Evolutionary conservation across 1,140 invertebrate species (phyloP), one percentile per base, ranked within the genome.

Genomic region (Danaus plexippus): DNA sequence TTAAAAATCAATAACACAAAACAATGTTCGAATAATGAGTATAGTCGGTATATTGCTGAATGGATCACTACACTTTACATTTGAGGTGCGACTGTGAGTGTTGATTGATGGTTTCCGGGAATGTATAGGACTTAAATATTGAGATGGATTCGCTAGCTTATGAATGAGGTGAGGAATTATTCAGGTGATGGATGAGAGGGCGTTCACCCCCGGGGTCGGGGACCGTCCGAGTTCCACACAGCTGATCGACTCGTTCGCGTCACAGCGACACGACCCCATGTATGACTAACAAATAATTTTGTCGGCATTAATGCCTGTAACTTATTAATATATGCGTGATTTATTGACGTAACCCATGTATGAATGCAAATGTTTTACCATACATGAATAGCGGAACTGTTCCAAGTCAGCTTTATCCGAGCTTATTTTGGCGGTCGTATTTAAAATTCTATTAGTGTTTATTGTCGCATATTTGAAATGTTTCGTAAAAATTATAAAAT

Each of bases 101-200:
- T 63, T 75, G 76, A 76, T 76, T 74, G 72, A 77, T 79, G 61
- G 67, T 75, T 76, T 80, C 70, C 75, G 80, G 73, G 72, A 69
- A 66, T 61, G 63, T 70, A 66, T 69, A 59, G 54, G 47, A 47
- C 58, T 73, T 75, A 77, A 80, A 80, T 76, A 85, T 85, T 77
- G 63, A 76, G 73, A 85, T 85, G 54, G 59, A 76, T 76, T 81
- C 75, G 69, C 52, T 59, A 52, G 69, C 62, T 67, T 76, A 81
- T 80, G 79, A 82, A 84, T 80, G 77, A 84, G 75, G 62, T 69
- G 69, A 64, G 57, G 70, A 73, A 77, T 77, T 75, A 80, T 79
- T 81, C 70, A 79, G 73, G 74, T 82, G 77, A 74, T 72, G 64
- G 70, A 67, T 73, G 64, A 58, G 47, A 57, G 62, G 71, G 67